Base-by-base conservation (phyloP, 2,113 vertebrate species). In the Catharus bicknelli region DNA sequence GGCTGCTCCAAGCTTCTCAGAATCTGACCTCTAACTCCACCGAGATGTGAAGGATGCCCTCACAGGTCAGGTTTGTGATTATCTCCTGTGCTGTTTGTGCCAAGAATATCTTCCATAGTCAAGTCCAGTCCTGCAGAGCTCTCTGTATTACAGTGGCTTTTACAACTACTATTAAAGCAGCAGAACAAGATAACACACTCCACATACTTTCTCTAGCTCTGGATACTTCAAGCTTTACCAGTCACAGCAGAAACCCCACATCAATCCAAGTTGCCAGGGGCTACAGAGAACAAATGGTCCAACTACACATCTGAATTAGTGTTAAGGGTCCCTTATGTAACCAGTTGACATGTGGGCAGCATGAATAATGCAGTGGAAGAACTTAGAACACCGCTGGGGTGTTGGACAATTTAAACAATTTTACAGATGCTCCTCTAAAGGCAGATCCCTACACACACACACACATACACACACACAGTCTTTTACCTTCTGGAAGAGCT, bases 401-500 rank as follows among this genome's bases (percentile, higher is more conserved):
- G 6, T 13, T 21, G 16, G 67, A 30, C 34, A 83, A 80, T 68
- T 78, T 15, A 76, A 54, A 64, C n/a, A 13, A 2, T 17, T 64
- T 57, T 48, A 78, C 53, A 67, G 45, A 47, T 13, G 50, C 20
- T 29, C 25, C 32, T 81, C 64, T 30, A 77, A 54, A 81, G 45
- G 25, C 57, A 62, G 29, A 47, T 34, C 11, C 7, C 29, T 42
- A 38, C 43, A 73, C 38, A 79, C 22, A 84, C 40, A 22, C 47
- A 47, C 47, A 38, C 38, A 38, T 7, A 38, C 16, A 83, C 4
- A 21, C 27, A 42, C 43, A 45, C 4, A 51, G 20, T 11, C 16
- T 30, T 70, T 95, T 93, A 98, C 97, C 98, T 97, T 96, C 91
- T 54, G 96, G 90, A 36, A 51, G 14, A 57, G 83, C 67, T 69